phyloP scores from a whole-genome alignment of 1,140 invertebrate species.

The Drosophila athabasca region DNA sequence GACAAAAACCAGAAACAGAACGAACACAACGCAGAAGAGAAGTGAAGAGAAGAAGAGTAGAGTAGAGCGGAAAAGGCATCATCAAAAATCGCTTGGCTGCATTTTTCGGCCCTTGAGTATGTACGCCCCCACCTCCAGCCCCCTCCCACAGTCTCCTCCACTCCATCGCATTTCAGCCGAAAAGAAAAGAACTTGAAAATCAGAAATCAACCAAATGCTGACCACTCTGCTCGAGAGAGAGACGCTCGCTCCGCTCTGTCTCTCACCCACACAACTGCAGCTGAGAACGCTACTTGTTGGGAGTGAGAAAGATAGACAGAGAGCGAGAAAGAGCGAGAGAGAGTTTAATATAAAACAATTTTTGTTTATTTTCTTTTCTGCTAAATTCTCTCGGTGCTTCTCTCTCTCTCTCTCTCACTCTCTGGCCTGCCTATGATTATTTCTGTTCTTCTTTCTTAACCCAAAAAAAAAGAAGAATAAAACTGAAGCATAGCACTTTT shows the following conservation, averaged over 20 bases:
- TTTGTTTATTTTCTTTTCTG: conserved; percentile 76
- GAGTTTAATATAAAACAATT: conserved; percentile 55
- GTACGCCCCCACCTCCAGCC: too few species aligned
- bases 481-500: too few species aligned
- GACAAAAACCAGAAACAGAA: conserved; percentile 25
- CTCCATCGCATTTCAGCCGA: conserved; percentile 13
- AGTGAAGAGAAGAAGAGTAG: conserved; percentile 8
- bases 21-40: neutral
- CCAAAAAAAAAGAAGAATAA: conserved; percentile 6
- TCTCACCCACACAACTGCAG: conserved; percentile 35
- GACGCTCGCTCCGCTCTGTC: neutral
- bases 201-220: conserved; percentile 38
- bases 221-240: conserved; percentile 30
- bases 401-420: too few species aligned
- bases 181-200: conserved; percentile 20
- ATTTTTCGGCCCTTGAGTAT: conserved; percentile 27
- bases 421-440: conserved; percentile 8
- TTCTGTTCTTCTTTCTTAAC: conserved; percentile 51
- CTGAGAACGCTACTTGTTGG: conserved; percentile 59
- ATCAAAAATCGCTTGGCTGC: conserved; percentile 35
- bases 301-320: neutral
- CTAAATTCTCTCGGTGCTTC: conserved; percentile 21
- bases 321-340: too few species aligned
- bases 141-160: neutral
- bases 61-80: conserved; percentile 18